Evolutionary conservation across 2,113 vertebrate genomes (phyloP), one percentile per base, ranked within the genome.

Genomic region (Kryptolebias marmoratus): DNA sequence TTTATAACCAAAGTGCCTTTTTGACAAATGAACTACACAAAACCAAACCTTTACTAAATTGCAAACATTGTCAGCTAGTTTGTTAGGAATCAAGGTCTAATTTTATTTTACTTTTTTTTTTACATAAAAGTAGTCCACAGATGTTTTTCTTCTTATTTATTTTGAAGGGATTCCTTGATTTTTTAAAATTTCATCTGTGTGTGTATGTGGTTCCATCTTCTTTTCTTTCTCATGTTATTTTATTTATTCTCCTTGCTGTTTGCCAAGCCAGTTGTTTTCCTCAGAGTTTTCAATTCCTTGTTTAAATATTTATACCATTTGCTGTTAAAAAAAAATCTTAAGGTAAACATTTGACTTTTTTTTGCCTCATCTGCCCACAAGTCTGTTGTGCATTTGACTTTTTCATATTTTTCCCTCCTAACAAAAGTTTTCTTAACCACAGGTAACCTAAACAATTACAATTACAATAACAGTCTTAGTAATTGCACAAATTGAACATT

Each of bases 31-130:
- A 58, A 75, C 2, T 42, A 11, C 27, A 58, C 53, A 10, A 11
- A 67, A 0, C 30, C 11, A 45, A 45, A 68, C 42, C 44, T 78
- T 63, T 62, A 56, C 63, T 64, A 44, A 39, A 53, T 74, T 42
- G 64, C 60, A 57, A 67, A 64, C 58, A 45, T 1, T 42, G 63
- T 42, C 65, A 52, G 69, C 28, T 70, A n/a, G 60, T 44, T 45
- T 64, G 53, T n/a, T 10, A 16, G 54, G 58, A 68, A 42, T 32
- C 4, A 3, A 44, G 13, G 6, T 39, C 8, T 32, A 9, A 36
- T 62, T 4, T 36, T 5, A 44, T 5, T 28, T n/a, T 5, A 1
- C 5, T 9, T 42, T 42, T 9, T 9, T 5, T 42, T 42, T 42
- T 8, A 5, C 39, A 42, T 9, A 42, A 9, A 42, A 42, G 39